Percentiles rank a stretch among this genome's conserved stretches.
Evolutionary conservation across 2,888 invertebrate genomes (phyloP).

Genomic region (Pogonocherus hispidulus): DNA sequence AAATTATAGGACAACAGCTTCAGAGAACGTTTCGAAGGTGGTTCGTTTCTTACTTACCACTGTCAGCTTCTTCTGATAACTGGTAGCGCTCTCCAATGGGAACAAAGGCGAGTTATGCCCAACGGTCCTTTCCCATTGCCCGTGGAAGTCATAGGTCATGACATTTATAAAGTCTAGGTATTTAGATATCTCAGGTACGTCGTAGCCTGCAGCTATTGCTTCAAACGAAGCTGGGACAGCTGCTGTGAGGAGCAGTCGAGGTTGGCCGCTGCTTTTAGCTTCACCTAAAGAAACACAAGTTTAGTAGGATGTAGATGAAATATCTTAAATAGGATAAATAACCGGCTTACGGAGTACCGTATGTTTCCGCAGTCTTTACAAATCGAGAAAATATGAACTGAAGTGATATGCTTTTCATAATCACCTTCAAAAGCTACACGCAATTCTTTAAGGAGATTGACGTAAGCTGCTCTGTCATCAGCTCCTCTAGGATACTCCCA

Average conservation of each 20-base stretch:
- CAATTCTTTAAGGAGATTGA: slow-evolving; percentile 88
- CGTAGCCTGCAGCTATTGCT: slow-evolving; percentile 94
- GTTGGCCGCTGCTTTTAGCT: slow-evolving; percentile 88
- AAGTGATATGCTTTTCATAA: background rate
- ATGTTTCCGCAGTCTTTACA: too few relatives aligned
- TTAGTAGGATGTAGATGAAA: too few relatives aligned
- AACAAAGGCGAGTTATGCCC: slow-evolving; percentile 94
- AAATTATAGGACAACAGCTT: too few relatives aligned
- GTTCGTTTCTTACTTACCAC: slow-evolving; percentile 75
- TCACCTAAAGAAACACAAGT: slow-evolving; percentile 51
- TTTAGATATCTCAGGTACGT: slow-evolving; percentile 93
- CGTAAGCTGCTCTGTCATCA: slow-evolving; percentile 88
- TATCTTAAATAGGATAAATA: too few relatives aligned
- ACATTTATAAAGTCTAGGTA: slow-evolving; percentile 94
- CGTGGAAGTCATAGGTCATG: slow-evolving; percentile 97
- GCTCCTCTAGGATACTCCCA: slow-evolving; percentile 95
- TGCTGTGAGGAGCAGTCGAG: slow-evolving; percentile 77
- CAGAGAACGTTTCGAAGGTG: too few relatives aligned
- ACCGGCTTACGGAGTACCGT: too few relatives aligned
- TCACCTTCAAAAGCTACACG: slow-evolving; percentile 87
- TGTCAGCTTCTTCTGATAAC: slow-evolving; percentile 93
- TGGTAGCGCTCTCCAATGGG: slow-evolving; percentile 89
- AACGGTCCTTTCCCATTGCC: slow-evolving; percentile 93
- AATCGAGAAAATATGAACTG: background rate
- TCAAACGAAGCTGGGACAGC: slow-evolving; percentile 95